Evolutionary conservation across 2,888 invertebrate species (phyloP).

Genomic region (Drosophila putrida): DNA sequence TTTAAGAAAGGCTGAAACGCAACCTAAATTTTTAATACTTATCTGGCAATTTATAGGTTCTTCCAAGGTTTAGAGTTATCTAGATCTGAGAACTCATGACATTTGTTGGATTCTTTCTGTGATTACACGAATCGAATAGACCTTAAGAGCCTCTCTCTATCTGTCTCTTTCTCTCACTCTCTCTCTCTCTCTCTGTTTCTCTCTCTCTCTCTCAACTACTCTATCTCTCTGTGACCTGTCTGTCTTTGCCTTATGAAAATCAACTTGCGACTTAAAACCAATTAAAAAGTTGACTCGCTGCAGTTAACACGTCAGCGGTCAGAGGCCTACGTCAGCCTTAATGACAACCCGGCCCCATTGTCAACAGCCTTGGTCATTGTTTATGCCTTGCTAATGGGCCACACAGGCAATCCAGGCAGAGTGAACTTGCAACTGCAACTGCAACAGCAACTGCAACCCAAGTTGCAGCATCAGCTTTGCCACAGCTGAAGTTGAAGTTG

Average conservation of each 20-base stretch:
- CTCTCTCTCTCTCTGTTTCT: not conserved
- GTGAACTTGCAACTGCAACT: constrained; percentile 12
- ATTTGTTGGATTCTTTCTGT: too few relatives aligned
- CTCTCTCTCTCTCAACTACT: not conserved
- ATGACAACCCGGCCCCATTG: constrained; percentile 70
- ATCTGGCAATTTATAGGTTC: too few relatives aligned
- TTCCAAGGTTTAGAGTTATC: too few relatives aligned
- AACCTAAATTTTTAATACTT: too few relatives aligned
- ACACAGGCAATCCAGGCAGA: constrained; percentile 16
- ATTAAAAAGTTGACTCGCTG: constrained; percentile 76
- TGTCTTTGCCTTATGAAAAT: constrained; percentile 59
- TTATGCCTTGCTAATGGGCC: constrained; percentile 62
- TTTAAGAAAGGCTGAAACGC: too few relatives aligned
- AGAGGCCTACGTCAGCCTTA: constrained; percentile 61
- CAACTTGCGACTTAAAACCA: constrained; percentile 72
- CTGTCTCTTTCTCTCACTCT: not conserved
- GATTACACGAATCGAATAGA: too few relatives aligned
- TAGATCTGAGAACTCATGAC: too few relatives aligned
- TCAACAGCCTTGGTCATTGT: constrained; percentile 75
- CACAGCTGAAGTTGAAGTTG: constrained; percentile 54
- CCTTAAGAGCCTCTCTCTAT: too few relatives aligned
- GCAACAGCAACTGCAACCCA: constrained; percentile 14
- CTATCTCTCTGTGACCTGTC: not conserved
- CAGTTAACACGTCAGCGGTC: constrained; percentile 76
- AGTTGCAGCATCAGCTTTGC: constrained; percentile 10